Conservation (phyloP, 1,140 invertebrate genomes). For the Drosophila subobscura region DNA sequence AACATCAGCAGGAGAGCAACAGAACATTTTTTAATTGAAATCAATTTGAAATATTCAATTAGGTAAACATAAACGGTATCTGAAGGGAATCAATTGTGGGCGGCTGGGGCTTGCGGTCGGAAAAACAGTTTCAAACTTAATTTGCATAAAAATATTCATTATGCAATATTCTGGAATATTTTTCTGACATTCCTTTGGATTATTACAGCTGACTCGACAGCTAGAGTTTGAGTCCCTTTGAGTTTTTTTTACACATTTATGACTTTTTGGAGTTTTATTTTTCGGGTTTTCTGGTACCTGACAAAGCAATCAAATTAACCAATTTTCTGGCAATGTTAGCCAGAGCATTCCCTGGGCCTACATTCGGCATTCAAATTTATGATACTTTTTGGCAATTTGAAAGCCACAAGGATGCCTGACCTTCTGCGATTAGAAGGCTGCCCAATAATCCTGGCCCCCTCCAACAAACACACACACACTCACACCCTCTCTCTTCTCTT, state of each 20-base stretch:
- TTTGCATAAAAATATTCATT: slow-evolving; percentile 2
- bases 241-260: slow-evolving; percentile 16
- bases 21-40: slow-evolving; percentile 19
- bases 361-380: slow-evolving; percentile 53
- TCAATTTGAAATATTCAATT: slow-evolving; percentile 49
- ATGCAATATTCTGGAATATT: neutral
- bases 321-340: slow-evolving; percentile 31
- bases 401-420: slow-evolving; percentile 29
- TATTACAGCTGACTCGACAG: no score
- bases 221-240: no score
- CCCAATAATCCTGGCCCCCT: slow-evolving; percentile 33
- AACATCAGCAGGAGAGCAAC: slow-evolving; percentile 14
- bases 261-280: slow-evolving; percentile 12
- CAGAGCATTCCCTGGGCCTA: slow-evolving; percentile 26
- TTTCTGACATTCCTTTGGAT: neutral
- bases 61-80: slow-evolving; percentile 15
- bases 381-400: slow-evolving; percentile 35
- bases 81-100: slow-evolving; percentile 4
- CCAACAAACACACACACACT: slow-evolving; percentile 8
- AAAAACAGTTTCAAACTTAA: slow-evolving; percentile 21
- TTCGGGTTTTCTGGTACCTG: slow-evolving; percentile 30
- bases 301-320: slow-evolving; percentile 61
- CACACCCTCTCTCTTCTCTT: neutral
- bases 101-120: neutral
- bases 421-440: slow-evolving; percentile 39